A percentile compares a stretch with the other conserved stretches of the same genome.
These are phyloP conservation scores for Hedya salicella DNA, from an alignment of 2,888 invertebrate species.

Conservation along the genomic window DNA sequence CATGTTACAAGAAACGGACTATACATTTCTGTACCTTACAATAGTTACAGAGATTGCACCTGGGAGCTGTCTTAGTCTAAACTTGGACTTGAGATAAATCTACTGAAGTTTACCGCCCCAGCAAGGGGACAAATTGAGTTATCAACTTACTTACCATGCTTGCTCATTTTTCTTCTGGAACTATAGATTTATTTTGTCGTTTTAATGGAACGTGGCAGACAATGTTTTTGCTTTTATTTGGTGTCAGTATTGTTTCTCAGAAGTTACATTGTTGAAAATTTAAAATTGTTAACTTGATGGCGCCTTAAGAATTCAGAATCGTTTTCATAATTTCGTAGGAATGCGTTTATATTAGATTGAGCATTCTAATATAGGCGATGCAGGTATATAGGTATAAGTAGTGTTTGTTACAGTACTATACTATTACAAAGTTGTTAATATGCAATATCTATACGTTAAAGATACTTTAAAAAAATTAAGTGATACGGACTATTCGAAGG, in stretches of 20 bases:
- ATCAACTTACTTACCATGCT: conserved; percentile 54
- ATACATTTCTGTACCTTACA: conserved; percentile 79
- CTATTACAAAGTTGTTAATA: too few relatives aligned
- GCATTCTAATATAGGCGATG: too few relatives aligned
- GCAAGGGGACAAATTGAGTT: conserved; percentile 70
- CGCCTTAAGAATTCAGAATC: too few relatives aligned
- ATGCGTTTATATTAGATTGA: too few relatives aligned
- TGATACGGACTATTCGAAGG: too few relatives aligned
- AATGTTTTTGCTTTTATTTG: neutral
- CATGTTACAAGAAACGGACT: conserved; percentile 60
- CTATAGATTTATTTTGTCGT: conserved; percentile 19
- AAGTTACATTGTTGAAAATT: too few relatives aligned
- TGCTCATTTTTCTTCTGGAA: conserved; percentile 41
- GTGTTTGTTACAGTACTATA: too few relatives aligned
- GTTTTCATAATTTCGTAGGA: too few relatives aligned
- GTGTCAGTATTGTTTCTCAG: neutral
- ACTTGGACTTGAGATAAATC: conserved; percentile 71
- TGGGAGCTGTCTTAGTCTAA: conserved; percentile 73
- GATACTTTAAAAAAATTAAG: too few relatives aligned
- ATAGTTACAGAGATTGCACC: conserved; percentile 79
- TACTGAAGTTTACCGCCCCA: conserved; percentile 59
- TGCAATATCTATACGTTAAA: too few relatives aligned
- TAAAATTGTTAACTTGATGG: too few relatives aligned
- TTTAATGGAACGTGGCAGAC: conserved; percentile 6
- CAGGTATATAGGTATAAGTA: too few relatives aligned